These are phyloP conservation scores for Megalops cyprinoides DNA, from an alignment of 2,797 vertebrate species.

Conservation along the genomic window DNA sequence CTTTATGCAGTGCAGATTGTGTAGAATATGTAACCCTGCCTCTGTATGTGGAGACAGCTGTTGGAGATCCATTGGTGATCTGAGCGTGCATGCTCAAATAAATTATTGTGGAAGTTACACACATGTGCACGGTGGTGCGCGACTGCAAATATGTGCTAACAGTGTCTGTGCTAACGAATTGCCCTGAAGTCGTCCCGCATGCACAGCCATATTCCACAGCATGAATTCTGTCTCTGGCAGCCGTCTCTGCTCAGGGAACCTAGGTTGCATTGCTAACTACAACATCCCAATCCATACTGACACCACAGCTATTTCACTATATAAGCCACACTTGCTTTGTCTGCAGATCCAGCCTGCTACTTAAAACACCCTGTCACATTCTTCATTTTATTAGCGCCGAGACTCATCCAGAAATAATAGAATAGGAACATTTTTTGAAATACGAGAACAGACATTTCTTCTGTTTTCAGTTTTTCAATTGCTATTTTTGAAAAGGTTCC, in stretches of 20 bases:
- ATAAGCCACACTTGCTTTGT: slow-evolving; percentile 18
- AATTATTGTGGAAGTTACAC: not conserved
- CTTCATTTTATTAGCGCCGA: slow-evolving; percentile 25
- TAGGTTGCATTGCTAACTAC: not conserved
- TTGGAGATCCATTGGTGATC: not conserved
- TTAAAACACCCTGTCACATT: slow-evolving; percentile 29
- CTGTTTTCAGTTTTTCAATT: slow-evolving; percentile 23
- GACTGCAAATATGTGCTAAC: not conserved
- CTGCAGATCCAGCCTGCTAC: slow-evolving; percentile 15
- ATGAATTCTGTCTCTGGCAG: not conserved
- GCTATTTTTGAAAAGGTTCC: slow-evolving; percentile 25
- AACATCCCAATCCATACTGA: not conserved
- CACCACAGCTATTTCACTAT: slow-evolving; percentile 24
- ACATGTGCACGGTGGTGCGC: not conserved
- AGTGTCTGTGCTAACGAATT: not conserved
- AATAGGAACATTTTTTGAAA: slow-evolving; percentile 19
- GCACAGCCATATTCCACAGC: not conserved
- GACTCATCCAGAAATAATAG: slow-evolving; percentile 31
- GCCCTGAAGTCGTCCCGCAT: not conserved
- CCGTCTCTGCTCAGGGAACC: not conserved
- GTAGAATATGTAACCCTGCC: not conserved
- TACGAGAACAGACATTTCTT: slow-evolving; percentile 10
- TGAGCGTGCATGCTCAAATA: not conserved
- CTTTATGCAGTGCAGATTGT: no score
- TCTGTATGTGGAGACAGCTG: not conserved